A percentile compares a stretch with the other conserved stretches of the same genome.
These are phyloP conservation scores for Oophaga sylvatica DNA, from an alignment of 2,797 vertebrate genomes.

Conservation along the genomic window DNA sequence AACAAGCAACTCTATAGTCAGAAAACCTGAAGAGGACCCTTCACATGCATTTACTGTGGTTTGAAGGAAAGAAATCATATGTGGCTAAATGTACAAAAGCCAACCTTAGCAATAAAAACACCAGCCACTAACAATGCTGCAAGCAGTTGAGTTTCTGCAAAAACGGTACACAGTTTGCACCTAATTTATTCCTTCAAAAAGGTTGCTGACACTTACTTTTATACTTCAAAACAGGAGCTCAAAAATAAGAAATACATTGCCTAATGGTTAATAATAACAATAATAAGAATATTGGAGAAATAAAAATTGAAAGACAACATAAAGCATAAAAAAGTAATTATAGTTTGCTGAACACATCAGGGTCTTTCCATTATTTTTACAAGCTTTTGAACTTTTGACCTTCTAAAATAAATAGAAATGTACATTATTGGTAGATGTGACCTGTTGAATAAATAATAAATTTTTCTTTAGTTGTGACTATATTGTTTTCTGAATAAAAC, in stretches of 20 bases:
- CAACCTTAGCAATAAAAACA: slow-evolving; percentile 25
- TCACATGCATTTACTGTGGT: slow-evolving; percentile 20
- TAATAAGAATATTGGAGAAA: not conserved
- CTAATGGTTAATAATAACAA: not conserved
- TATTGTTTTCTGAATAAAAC: not conserved
- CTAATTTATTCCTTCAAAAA: slow-evolving; percentile 26
- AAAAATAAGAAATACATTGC: not conserved
- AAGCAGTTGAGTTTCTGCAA: slow-evolving; percentile 47
- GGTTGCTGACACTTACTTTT: slow-evolving; percentile 14
- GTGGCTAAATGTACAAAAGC: slow-evolving; percentile 41
- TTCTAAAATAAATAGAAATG: not conserved
- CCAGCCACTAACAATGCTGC: slow-evolving; percentile 45
- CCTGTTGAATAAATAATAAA: not conserved
- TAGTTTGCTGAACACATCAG: not conserved
- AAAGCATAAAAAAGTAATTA: not conserved
- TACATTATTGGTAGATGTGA: not conserved
- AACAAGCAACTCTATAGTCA: slow-evolving; percentile 29
- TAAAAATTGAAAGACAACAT: not conserved
- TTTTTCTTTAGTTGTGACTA: not conserved
- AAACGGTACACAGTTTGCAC: slow-evolving; percentile 31
- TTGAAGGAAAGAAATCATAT: slow-evolving; percentile 39
- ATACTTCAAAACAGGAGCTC: not conserved
- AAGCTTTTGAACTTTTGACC: not conserved
- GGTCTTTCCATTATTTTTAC: not conserved
- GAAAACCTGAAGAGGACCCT: slow-evolving; percentile 42